Evolutionary conservation across 2,888 invertebrate genomes (phyloP), one percentile per base, ranked within the genome.

Genomic region (Celastrina argiolus): DNA sequence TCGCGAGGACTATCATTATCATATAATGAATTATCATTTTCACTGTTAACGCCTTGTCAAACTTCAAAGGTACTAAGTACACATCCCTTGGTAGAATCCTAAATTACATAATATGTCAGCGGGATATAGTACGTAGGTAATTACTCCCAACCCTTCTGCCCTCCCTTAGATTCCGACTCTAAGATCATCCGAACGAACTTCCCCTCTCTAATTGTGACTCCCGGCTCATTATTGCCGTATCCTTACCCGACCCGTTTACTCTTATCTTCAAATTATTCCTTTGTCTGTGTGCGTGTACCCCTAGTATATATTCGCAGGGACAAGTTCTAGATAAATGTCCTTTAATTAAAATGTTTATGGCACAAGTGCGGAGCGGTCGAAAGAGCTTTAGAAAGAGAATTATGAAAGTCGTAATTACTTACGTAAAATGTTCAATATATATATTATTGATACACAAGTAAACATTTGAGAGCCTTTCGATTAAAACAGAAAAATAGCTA

Each of bases 141-240:
- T 66, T 59, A 73, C 74, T 71, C 72, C 70, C 74, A 76, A 72
- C 73, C 59, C 66, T 66, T 71, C 71, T 72, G 66, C 72, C 75
- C 72, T 75, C 69, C 72, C 68, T 73, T 78, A 85, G 84, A 85
- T 84, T 80, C 80, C 82, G 83, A 76, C 81, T 84, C 85, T 79
- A 90, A 91, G 91, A 91, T 90, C 88, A 81, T 79, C 83, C 80
- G 81, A 74, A 84, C 88, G 83, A 80, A 88, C 87, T 87, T 89
- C 88, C 88, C 89, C 88, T 84, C 77, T 85, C 80, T 89, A 90
- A 91, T 90, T 89, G 90, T 86, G 85, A 84, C 80, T 81, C 85
- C 84, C 87, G 83, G 87, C 82, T 89, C 88, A 89, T 91, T 90
- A 90, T 83, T 81, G 81, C 82, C 80, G 83, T 84, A 85, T 87